Percentiles rank a stretch among this genome's conserved stretches.
phyloP scores from a whole-genome alignment of 2,888 invertebrate species.

The Diachrysia chrysitis region DNA sequence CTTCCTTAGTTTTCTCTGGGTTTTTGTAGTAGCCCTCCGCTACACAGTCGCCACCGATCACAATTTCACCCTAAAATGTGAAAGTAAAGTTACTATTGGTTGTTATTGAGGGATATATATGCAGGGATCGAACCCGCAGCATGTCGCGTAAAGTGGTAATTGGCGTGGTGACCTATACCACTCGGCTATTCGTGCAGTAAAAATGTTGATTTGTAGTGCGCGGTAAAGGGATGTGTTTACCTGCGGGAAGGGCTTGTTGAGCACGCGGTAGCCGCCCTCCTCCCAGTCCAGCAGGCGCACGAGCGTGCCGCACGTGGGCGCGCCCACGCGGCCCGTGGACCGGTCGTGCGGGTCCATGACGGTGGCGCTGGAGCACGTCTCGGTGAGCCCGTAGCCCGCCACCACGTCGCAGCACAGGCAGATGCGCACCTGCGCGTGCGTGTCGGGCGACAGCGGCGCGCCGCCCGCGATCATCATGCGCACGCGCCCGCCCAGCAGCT shows the following conservation, averaged over 20 bases:
- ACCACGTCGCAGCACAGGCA: constrained; percentile 97
- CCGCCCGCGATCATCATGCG: constrained; percentile 97
- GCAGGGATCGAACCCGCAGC: no score
- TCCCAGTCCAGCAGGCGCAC: constrained; percentile 96
- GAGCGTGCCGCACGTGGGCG: constrained; percentile 95
- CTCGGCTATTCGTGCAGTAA: no score
- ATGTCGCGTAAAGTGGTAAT: no score
- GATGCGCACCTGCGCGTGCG: constrained; percentile 94
- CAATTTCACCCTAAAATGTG: constrained; percentile 91
- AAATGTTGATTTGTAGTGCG: no score
- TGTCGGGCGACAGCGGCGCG: constrained; percentile 98
- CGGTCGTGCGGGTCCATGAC: constrained; percentile 93
- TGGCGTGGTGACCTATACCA: no score
- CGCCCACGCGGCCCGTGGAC: constrained; percentile 94
- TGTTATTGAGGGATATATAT: no score
- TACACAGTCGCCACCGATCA: constrained; percentile 96
- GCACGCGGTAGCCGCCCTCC: constrained; percentile 92
- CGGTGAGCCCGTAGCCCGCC: constrained; percentile 99
- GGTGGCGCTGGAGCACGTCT: constrained; percentile 98
- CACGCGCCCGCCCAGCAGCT: constrained; percentile 96
- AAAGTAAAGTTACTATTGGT: constrained; percentile 60
- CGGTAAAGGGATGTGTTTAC: constrained; percentile 80
- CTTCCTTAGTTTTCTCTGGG: constrained; percentile 95
- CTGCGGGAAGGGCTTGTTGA: constrained; percentile 90
- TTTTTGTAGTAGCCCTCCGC: constrained; percentile 98